phyloP scores from a whole-genome alignment of 2,113 vertebrate species.

The Aleadryas rufinucha region DNA sequence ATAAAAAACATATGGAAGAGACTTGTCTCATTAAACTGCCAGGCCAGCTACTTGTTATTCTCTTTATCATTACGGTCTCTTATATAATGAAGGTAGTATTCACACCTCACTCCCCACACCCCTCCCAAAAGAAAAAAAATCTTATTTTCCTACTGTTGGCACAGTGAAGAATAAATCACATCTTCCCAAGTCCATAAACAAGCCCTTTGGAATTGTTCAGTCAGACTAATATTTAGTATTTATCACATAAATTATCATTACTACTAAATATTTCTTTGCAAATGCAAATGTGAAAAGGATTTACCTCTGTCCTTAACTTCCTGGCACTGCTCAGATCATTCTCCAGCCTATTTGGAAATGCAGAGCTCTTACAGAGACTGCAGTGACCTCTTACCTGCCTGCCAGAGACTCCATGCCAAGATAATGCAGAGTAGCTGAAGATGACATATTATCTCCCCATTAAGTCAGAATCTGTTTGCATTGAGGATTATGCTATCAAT shows the following conservation, averaged over 20 bases:
- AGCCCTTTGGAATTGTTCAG: not conserved
- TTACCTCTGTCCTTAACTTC: not conserved
- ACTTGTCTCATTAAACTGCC: not conserved
- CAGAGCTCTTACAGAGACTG: not conserved
- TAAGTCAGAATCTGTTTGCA: not conserved
- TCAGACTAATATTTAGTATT: not conserved
- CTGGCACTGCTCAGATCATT: not conserved
- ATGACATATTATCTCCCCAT: not conserved
- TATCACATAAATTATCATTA: not conserved
- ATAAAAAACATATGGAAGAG: not conserved
- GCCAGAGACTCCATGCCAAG: not conserved
- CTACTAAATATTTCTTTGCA: not conserved
- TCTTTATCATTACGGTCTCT: not conserved
- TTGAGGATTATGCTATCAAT: not conserved
- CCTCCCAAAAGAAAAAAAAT: fast-evolving
- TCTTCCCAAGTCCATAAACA: not conserved
- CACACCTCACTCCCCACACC: no score
- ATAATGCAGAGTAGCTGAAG: not conserved
- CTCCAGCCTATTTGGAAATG: not conserved
- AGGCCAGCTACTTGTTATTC: not conserved
- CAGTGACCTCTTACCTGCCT: not conserved
- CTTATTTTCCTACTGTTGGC: not conserved
- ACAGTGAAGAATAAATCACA: not conserved
- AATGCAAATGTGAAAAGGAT: not conserved
- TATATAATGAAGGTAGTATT: not conserved